These are phyloP conservation scores for Tragelaphus oryx DNA, from an alignment of 2,797 vertebrate species.

Conservation along the genomic window DNA sequence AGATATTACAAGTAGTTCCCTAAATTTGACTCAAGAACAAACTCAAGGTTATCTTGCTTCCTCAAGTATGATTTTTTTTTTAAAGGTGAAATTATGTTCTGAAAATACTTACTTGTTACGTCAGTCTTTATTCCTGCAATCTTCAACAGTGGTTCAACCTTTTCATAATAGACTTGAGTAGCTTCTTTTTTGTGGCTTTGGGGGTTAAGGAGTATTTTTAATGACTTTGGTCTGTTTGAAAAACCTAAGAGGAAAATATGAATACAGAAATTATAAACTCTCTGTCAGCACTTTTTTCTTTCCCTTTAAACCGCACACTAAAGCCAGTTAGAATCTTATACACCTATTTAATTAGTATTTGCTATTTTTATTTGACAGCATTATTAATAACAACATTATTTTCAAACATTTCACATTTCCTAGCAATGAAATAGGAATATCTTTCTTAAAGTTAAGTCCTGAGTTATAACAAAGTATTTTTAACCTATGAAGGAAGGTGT, in stretches of 20 bases:
- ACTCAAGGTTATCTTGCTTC: conserved; percentile 35
- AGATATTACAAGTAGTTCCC: neutral
- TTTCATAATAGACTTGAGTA: conserved; percentile 87
- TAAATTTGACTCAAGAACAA: conserved; percentile 37
- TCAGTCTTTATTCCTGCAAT: conserved; percentile 91
- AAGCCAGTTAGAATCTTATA: neutral
- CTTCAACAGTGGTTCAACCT: conserved; percentile 93
- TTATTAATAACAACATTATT: neutral
- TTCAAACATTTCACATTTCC: neutral
- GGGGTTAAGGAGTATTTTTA: conserved; percentile 96
- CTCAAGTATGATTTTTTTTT: neutral
- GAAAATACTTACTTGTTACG: conserved; percentile 84
- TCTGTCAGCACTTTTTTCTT: neutral
- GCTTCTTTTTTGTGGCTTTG: conserved; percentile 93
- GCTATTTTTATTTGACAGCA: neutral
- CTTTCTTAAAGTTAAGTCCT: neutral
- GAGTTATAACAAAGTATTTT: neutral
- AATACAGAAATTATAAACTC: neutral
- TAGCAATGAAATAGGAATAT: neutral
- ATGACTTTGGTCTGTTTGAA: conserved; percentile 85
- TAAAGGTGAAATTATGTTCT: conserved; percentile 35
- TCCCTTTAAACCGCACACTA: neutral
- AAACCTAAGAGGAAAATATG: conserved; percentile 81
- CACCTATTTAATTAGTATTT: neutral
- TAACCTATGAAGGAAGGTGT: neutral